phyloP scores from a whole-genome alignment of 2,113 vertebrate genomes.

The Ailuropoda melanoleuca region DNA sequence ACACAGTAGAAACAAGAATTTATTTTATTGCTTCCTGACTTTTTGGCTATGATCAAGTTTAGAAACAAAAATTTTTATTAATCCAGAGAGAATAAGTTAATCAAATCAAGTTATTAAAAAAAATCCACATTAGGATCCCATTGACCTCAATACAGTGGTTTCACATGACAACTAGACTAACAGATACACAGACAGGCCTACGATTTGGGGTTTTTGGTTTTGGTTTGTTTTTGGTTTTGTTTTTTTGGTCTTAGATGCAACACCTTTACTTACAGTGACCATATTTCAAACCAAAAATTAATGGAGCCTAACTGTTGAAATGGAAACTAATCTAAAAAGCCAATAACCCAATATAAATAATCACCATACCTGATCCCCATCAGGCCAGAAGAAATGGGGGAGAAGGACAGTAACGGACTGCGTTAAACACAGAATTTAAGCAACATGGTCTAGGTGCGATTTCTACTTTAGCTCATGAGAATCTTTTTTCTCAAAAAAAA shows the following conservation, averaged over 20 bases:
- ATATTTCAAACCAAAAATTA: conserved; percentile 36
- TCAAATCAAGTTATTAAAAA: neutral
- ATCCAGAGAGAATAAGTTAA: neutral
- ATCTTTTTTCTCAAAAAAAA: neutral
- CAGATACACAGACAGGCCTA: neutral
- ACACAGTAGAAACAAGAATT: neutral
- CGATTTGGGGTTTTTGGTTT: no score
- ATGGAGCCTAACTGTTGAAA: neutral
- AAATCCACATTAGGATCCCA: neutral
- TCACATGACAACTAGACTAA: neutral
- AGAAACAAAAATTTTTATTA: neutral
- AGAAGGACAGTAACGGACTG: neutral
- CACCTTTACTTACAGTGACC: neutral
- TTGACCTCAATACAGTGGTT: neutral
- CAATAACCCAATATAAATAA: neutral
- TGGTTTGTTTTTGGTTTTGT: neutral
- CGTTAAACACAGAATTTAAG: neutral
- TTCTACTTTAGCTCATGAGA: neutral
- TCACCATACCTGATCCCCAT: neutral
- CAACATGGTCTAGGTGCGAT: neutral
- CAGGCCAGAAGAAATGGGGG: neutral
- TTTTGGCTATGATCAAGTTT: neutral
- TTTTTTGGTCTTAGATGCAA: neutral
- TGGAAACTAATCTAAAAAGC: neutral
- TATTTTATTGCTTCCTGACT: neutral